Evolutionary conservation across 2,888 invertebrate genomes (phyloP).

Genomic region (Apodemia zela): DNA sequence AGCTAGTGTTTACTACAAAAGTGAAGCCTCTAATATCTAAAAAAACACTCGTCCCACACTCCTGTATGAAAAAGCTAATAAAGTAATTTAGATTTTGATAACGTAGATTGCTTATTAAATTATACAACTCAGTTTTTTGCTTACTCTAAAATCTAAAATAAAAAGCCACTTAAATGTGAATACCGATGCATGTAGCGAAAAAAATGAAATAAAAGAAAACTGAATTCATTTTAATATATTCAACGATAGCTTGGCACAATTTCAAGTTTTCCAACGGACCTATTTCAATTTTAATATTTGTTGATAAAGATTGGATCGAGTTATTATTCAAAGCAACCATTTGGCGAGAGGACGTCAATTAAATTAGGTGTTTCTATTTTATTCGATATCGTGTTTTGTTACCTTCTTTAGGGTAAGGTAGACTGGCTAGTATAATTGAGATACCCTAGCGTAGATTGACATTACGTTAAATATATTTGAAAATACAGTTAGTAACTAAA

Average conservation of each 20-base stretch:
- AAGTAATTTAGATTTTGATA: not conserved
- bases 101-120: not conserved
- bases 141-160: not conserved
- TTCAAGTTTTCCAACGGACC: constrained; percentile 9
- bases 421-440: no score
- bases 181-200: not conserved
- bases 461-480: no score
- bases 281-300: constrained; percentile 15
- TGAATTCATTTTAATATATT: constrained; percentile 13
- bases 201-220: not conserved
- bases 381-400: not conserved
- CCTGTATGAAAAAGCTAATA: not conserved
- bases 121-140: not conserved
- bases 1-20: no score
- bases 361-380: not conserved
- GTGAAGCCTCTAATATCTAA: no score
- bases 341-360: not conserved
- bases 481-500: no score
- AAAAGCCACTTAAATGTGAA: not conserved
- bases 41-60: not conserved
- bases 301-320: constrained; percentile 8
- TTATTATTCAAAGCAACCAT: constrained; percentile 8
- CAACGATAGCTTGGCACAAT: constrained; percentile 4
- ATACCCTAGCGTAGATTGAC: no score
- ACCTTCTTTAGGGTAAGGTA: no score